These are phyloP conservation scores for Emydocephalus ijimae DNA, from an alignment of 2,113 vertebrate species.

Conservation along the genomic window DNA sequence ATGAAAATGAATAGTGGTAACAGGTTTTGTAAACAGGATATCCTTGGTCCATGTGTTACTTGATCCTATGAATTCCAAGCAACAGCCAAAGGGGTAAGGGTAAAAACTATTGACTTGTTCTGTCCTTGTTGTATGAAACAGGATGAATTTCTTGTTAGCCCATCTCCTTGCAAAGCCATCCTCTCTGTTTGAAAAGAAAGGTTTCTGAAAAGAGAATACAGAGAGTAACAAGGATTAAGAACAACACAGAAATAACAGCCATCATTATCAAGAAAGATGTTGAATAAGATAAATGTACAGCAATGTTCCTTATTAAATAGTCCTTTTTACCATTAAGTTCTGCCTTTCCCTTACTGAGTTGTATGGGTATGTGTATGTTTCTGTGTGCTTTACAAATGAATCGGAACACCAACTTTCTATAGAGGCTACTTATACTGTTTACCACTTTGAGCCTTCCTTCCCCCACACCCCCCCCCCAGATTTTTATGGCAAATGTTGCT, in stretches of 20 bases:
- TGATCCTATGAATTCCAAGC: not conserved
- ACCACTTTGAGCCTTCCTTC: not conserved
- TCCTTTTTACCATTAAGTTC: not conserved
- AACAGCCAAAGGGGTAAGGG: not conserved
- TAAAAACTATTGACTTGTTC: not conserved
- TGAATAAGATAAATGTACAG: not conserved
- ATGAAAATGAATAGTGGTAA: not conserved
- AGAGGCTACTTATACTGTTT: not conserved
- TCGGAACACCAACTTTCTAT: not conserved
- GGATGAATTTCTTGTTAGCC: not conserved
- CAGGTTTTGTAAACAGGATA: not conserved
- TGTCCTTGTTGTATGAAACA: not conserved
- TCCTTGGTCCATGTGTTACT: not conserved
- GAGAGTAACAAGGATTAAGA: not conserved
- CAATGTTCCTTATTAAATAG: not conserved
- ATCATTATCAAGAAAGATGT: not conserved
- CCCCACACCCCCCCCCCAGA: not conserved
- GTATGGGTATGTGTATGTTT: not conserved
- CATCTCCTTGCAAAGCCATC: not conserved
- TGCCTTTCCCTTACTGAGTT: not conserved
- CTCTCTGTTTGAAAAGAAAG: not conserved
- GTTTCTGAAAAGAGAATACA: not conserved
- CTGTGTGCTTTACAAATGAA: not conserved
- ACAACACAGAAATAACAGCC: not conserved
- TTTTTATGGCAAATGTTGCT: no score